Percentiles rank a stretch among this genome's conserved stretches.
phyloP scores from a whole-genome alignment of 2,888 invertebrate genomes.

The Drosophila mulleri region DNA sequence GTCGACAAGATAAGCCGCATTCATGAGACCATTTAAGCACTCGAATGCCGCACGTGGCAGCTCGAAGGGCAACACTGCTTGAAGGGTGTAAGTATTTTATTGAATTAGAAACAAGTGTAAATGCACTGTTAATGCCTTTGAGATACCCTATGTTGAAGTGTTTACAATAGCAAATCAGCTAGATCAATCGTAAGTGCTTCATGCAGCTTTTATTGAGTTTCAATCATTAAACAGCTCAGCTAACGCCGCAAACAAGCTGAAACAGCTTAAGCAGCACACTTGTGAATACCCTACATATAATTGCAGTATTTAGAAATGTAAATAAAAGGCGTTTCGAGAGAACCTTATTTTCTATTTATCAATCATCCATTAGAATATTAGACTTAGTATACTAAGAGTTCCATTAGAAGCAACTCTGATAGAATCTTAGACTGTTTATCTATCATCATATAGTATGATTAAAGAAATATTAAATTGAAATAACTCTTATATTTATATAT shows the following conservation, averaged over 20 bases:
- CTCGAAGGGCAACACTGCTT: neutral
- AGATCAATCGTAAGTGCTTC: neutral
- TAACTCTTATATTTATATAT: too few species aligned
- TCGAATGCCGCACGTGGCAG: constrained; percentile 29
- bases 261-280: neutral
- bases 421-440: too few species aligned
- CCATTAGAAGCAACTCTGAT: too few species aligned
- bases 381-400: too few species aligned
- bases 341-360: neutral
- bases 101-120: constrained; percentile 45
- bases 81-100: constrained; percentile 34
- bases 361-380: neutral
- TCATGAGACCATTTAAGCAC: constrained; percentile 59
- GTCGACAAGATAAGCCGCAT: constrained; percentile 80
- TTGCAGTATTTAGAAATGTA: too few species aligned
- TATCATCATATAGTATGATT: too few species aligned
- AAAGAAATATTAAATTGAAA: too few species aligned
- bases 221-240: neutral
- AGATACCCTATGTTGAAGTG: neutral
- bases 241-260: neutral
- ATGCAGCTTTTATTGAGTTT: neutral
- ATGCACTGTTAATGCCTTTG: neutral
- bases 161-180: neutral
- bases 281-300: neutral
- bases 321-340: neutral